Percentiles rank a stretch among this genome's conserved stretches.
These are phyloP conservation scores for Drosophila falleni DNA, from an alignment of 2,888 invertebrate genomes.

Conservation along the genomic window DNA sequence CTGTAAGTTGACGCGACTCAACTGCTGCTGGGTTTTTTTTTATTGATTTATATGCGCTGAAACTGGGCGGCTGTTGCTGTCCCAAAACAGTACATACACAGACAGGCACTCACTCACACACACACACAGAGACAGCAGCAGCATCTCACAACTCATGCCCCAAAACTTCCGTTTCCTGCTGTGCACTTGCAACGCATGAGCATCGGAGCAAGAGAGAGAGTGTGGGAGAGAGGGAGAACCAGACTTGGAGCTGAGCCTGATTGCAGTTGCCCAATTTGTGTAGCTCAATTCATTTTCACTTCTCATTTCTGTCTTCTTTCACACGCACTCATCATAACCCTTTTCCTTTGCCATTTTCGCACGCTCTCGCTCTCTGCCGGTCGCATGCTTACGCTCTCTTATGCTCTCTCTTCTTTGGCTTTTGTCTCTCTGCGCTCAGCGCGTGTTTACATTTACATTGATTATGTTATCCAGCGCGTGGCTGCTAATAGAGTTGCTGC, in stretches of 20 bases:
- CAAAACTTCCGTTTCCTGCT: conserved; percentile 70
- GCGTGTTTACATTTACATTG: conserved; percentile 72
- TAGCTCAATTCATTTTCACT: conserved; percentile 67
- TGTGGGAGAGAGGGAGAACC: conserved; percentile 8
- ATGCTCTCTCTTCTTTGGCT: conserved; percentile 10
- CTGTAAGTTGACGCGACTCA: conserved; percentile 23
- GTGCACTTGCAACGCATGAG: conserved; percentile 60
- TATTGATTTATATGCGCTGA: conserved; percentile 81
- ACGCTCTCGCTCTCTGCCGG: conserved; percentile 37
- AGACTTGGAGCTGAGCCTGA: conserved; percentile 22
- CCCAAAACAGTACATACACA: conserved; percentile 63
- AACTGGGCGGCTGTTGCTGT: conserved; percentile 69
- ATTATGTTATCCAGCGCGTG: conserved; percentile 72
- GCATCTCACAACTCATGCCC: conserved; percentile 39
- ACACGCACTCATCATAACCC: conserved; percentile 63
- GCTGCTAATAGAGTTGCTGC: conserved; percentile 74
- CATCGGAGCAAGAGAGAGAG: conserved; percentile 14
- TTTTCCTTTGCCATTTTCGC: conserved; percentile 40
- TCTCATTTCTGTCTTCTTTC: conserved; percentile 34
- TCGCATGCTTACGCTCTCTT: conserved; percentile 23
- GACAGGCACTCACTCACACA: conserved; percentile 17
- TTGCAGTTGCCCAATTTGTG: conserved; percentile 64
- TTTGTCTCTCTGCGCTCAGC: conserved; percentile 39
- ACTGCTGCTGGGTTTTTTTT: conserved; percentile 55
- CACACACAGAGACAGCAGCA: conserved; percentile 25